Base-by-base conservation (phyloP, 2,888 invertebrate species). In the Stenodema calcarata region DNA sequence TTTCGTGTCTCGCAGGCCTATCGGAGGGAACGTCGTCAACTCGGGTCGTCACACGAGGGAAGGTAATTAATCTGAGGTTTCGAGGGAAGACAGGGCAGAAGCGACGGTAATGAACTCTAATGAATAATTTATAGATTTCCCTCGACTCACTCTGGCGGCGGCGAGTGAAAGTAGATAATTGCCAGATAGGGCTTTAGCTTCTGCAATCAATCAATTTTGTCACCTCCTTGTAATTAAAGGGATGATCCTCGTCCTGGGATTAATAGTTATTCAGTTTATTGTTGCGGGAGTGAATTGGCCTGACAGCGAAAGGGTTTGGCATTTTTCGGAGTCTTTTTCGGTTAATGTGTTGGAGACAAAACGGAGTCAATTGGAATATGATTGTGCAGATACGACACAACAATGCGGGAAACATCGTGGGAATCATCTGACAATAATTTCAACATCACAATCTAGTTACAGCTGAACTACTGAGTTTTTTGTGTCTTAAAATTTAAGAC, bases 11-110 rank as follows among this genome's bases (percentile, higher is more conserved):
- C 16, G 47, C 54, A n/a, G 47, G 69, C 4, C 23, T 82, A 69
- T 82, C 82, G 42, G 69, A 69, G 69, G 42, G 69, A 82, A 82
- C 35, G 35, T 82, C 69, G 82, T 82, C 82, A 82, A 82, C 82
- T 41, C 35, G n/a, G 50, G 27, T 50, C 80, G 50, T 41, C 82
- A 35, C 47, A 54, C 47, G 41, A 35, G 35, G 35, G 23, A 41
- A 82, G 82, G 70, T 70, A 82, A 82, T 82, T 82, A 82, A 82
- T 82, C 62, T 82, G 82, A 82, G 82, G 82, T 82, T 82, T 82
- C 69, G 69, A 11, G 50, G 23, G 47, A 28, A 78, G 80, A 28
- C 54, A 54, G 50, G 50, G 82, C 35, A 47, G 82, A 30, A 44
- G 44, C 70, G 62, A 62, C 82, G 82, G 62, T 82, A 82, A 82